Conservation (phyloP, 37 sponge, comb jelly and placozoan species). For the Aphrocallistes beatrix region DNA sequence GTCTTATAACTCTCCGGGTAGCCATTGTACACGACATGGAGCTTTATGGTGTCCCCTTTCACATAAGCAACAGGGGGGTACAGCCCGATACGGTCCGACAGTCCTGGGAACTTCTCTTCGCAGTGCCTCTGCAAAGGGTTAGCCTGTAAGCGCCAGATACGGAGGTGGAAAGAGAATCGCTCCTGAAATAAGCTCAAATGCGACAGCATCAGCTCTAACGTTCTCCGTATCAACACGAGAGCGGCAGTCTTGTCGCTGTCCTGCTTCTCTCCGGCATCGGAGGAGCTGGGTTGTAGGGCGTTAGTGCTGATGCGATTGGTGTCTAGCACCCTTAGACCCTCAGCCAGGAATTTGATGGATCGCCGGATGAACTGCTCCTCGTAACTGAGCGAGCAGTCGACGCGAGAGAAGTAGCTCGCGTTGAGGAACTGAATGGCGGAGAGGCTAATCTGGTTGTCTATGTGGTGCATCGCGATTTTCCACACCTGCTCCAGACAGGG, state of each 20-base stretch:
- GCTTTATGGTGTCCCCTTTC: not conserved
- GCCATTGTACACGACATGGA: not conserved
- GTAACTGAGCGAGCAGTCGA: not conserved
- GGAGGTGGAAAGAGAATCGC: not conserved
- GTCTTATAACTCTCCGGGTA: not conserved
- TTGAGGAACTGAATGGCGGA: constrained; percentile 3
- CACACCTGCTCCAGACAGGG: not conserved
- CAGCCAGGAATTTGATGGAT: constrained; percentile 14
- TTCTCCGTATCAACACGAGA: not conserved
- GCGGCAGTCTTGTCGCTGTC: not conserved
- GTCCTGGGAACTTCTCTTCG: not conserved
- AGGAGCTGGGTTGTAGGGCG: not conserved
- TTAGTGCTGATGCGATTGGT: not conserved
- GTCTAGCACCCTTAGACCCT: not conserved
- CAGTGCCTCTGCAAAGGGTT: not conserved
- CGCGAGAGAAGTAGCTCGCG: not conserved
- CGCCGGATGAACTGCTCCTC: not conserved
- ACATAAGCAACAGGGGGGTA: not conserved
- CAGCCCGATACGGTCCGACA: not conserved
- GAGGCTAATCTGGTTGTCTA: not conserved
- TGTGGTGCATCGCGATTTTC: not conserved
- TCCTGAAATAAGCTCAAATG: constrained; percentile 8
- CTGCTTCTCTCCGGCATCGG: not conserved
- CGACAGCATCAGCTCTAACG: not conserved
- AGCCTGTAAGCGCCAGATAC: not conserved